Base-by-base conservation (phyloP, 2,888 invertebrate genomes). In the Lycaena phlaeas region DNA sequence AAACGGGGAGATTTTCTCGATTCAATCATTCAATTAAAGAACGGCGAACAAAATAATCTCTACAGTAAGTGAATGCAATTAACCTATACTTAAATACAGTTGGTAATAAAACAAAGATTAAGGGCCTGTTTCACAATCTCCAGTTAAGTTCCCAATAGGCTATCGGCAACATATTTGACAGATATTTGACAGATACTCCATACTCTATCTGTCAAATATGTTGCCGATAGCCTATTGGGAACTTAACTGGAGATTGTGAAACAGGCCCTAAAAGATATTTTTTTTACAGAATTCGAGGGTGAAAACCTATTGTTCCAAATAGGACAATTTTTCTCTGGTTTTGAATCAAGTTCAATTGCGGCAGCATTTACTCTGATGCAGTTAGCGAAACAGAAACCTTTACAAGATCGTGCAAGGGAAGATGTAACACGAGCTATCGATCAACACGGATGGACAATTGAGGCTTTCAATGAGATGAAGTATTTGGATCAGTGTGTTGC, bases 271-370 rank as follows among this genome's bases (percentile, higher is more conserved):
- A 22, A 2, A 5, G 3, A 22, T 2, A 3, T 22, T 25, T 26
- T 17, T 15, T 14, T 44, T 45, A 1, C 41, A 58, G 57, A 47
- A 43, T 52, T 58, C n/a, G 52, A 52, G 34, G 56, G 54, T 5
- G 52, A 57, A 4, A 52, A 55, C 41, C 53, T 59, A 3, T 41
- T 55, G 28, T 53, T 36, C 30, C 59, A 56, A 46, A 51, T 51
- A 0, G 54, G 54, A 3, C 52, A 48, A 14, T 57, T 59, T 37
- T 56, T 59, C 36, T 52, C 58, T 29, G 59, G 58, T 22, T 56
- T 59, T 12, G 57, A 59, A 36, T 55, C 59, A 5, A 55, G 57
- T 41, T 53, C 57, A 0, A 53, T 48, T 1, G 45, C 46, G 4
- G 36, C 52, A 14, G 42, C 56, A 0, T 56, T 56, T 38, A 56